A percentile compares a stretch with the other conserved stretches of the same genome.
phyloP scores from a whole-genome alignment of 2,113 vertebrate species.

The Poecile atricapillus region DNA sequence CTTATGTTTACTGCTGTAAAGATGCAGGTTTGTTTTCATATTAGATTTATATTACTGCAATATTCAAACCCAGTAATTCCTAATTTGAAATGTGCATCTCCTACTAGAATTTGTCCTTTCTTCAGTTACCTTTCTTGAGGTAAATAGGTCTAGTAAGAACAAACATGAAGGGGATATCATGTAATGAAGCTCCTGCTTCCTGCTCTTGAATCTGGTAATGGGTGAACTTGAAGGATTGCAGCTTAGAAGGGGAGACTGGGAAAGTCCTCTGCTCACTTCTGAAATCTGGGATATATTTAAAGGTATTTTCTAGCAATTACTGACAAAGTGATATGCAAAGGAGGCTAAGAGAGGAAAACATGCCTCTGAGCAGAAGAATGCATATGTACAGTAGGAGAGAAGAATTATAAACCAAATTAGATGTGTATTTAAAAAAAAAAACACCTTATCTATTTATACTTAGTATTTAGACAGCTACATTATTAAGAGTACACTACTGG shows the following conservation, averaged over 20 bases:
- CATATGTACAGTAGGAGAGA: neutral
- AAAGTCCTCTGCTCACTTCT: neutral
- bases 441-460: neutral
- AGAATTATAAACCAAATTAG: neutral
- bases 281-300: neutral
- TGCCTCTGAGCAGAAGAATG: neutral
- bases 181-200: neutral
- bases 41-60: neutral
- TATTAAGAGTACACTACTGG: neutral
- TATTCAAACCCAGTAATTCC: neutral
- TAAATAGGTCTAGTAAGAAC: neutral
- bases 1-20: neutral
- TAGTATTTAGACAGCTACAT: neutral
- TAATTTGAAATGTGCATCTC: neutral
- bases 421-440: neutral
- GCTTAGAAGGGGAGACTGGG: neutral
- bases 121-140: neutral
- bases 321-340: neutral
- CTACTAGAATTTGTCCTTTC: neutral
- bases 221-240: neutral
- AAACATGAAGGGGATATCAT: neutral
- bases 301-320: neutral
- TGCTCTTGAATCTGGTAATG: neutral
- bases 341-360: neutral
- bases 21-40: neutral